These are phyloP conservation scores for Platichthys stellatus DNA, from an alignment of 2,113 vertebrate genomes.

Conservation along the genomic window DNA sequence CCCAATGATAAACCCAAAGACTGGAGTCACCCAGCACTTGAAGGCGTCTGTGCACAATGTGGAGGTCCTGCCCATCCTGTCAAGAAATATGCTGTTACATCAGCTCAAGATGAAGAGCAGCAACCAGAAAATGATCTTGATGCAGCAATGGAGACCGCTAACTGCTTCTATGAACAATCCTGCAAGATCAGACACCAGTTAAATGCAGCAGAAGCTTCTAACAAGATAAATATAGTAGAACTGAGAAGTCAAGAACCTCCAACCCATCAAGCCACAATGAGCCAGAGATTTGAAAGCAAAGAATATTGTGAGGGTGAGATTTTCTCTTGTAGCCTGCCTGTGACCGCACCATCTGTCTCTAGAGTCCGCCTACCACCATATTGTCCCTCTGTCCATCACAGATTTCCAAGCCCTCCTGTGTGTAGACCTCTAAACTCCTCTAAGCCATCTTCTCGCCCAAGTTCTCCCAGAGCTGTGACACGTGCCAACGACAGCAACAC, in stretches of 20 bases:
- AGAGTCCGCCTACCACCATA: conserved; percentile 76
- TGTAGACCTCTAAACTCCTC: conserved; percentile 49
- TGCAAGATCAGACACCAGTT: conserved; percentile 81
- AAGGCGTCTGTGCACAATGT: conserved; percentile 82
- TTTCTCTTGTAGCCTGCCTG: conserved; percentile 37
- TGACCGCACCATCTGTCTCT: conserved; percentile 76
- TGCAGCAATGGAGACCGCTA: conserved; percentile 68
- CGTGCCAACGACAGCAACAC: conserved; percentile 44
- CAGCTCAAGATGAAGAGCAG: conserved; percentile 26
- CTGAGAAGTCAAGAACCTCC: conserved; percentile 53
- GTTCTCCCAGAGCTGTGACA: conserved; percentile 69
- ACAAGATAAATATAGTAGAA: conserved; percentile 16
- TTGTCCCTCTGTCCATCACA: conserved; percentile 61
- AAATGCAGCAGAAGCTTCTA: conserved; percentile 65
- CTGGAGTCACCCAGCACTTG: conserved; percentile 78
- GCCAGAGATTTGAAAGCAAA: conserved; percentile 32
- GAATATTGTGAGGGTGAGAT: conserved; percentile 45
- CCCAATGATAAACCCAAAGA: conserved; percentile 54
- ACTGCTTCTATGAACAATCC: conserved; percentile 72
- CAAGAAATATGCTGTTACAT: conserved; percentile 27
- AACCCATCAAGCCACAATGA: conserved; percentile 32
- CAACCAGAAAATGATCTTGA: conserved; percentile 35
- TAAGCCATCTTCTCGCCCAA: conserved; percentile 62
- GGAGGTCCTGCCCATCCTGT: conserved; percentile 73
- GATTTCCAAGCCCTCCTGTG: conserved; percentile 64